Percentiles rank a stretch among this genome's conserved stretches.
phyloP scores from a whole-genome alignment of 2,888 invertebrate genomes.

The Zonitis immaculata region DNA sequence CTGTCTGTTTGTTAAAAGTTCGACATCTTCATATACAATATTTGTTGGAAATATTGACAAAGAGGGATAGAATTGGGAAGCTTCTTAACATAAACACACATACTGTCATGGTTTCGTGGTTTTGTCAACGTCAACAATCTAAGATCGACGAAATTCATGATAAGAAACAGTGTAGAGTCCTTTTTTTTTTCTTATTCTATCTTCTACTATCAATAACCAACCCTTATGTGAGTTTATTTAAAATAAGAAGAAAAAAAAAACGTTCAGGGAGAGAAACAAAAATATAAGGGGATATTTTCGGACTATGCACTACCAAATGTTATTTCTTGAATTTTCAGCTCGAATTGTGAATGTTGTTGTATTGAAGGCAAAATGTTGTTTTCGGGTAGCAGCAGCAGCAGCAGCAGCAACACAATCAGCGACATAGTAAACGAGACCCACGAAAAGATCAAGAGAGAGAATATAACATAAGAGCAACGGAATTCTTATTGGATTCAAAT shows the following conservation, averaged over 20 bases:
- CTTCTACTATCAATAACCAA: neutral
- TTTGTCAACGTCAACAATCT: neutral
- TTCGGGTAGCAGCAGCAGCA: conserved; percentile 17
- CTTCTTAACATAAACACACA: conserved; percentile 38
- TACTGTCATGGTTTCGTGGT: neutral
- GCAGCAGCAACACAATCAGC: conserved; percentile 25
- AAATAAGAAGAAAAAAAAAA: too few species aligned
- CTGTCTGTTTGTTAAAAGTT: conserved; percentile 15
- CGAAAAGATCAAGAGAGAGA: conserved; percentile 39
- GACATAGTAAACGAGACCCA: conserved; percentile 38
- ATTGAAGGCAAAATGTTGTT: conserved; percentile 19
- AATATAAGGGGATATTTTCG: conserved; percentile 13
- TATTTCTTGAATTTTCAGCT: conserved; percentile 36
- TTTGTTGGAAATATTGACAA: conserved; percentile 37
- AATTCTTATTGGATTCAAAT: conserved; percentile 38
- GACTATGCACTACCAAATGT: conserved; percentile 34
- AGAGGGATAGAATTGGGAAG: conserved; percentile 26
- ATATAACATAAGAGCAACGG: too few species aligned
- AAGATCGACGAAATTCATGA: too few species aligned
- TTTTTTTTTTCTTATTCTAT: too few species aligned
- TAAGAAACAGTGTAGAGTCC: too few species aligned
- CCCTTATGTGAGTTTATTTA: conserved; percentile 13
- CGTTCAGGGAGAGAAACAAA: too few species aligned
- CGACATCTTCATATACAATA: conserved; percentile 2
- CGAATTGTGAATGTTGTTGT: conserved; percentile 22